Conservation (phyloP, 37 sponge, comb jelly and placozoan genomes). For the Dysidea cf. avara region DNA sequence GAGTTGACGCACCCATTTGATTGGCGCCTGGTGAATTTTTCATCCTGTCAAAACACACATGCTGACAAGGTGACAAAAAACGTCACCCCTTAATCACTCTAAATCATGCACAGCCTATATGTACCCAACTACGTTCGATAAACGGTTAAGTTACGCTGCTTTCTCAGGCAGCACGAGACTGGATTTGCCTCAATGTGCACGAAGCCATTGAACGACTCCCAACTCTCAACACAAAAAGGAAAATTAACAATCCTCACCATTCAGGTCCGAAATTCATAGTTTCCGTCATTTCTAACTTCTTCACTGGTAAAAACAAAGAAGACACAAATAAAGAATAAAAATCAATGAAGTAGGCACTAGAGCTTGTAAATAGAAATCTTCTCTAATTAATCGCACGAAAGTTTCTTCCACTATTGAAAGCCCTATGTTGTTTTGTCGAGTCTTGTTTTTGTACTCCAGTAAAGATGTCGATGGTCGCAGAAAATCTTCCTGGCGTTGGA, state of each 20-base stretch:
- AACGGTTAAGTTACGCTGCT: no score
- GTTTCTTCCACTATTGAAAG: no score
- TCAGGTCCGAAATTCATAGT: constrained; percentile 56
- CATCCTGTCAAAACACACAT: no score
- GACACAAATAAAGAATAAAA: background rate
- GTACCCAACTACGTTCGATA: no score
- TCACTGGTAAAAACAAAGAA: background rate
- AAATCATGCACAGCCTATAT: no score
- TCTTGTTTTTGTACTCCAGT: no score
- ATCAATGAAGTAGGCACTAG: background rate
- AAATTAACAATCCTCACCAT: constrained; percentile 26
- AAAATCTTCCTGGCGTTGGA: constrained; percentile 53
- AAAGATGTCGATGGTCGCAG: constrained; percentile 51
- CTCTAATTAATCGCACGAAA: background rate
- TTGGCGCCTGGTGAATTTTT: background rate
- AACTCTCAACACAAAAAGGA: background rate
- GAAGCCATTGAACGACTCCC: background rate
- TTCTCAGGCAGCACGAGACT: background rate
- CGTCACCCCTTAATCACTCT: no score
- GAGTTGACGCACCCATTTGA: background rate
- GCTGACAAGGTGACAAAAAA: no score
- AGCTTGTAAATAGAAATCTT: background rate
- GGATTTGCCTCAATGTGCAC: background rate
- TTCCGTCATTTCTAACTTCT: constrained; percentile 36
- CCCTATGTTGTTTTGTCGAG: no score